A percentile compares a stretch with the other conserved stretches of the same genome.
phyloP scores from a whole-genome alignment of 2,888 invertebrate genomes.

The Phortica okadai region DNA sequence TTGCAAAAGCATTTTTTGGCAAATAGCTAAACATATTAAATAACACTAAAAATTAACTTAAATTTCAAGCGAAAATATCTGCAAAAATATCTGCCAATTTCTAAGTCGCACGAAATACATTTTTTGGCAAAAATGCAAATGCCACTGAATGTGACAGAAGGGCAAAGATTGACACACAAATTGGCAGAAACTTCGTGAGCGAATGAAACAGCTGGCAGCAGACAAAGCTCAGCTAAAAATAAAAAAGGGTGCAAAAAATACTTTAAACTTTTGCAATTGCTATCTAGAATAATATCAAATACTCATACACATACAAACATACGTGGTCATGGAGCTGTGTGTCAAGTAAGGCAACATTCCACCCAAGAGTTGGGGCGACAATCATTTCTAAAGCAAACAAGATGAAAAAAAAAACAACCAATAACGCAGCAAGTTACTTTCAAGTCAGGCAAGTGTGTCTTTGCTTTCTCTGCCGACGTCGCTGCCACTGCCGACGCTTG shows the following conservation, averaged over 20 bases:
- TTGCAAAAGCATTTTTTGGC: background rate
- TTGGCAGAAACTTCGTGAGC: background rate
- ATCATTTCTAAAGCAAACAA: no score
- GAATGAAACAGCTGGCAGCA: conserved; percentile 11
- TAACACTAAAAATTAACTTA: background rate
- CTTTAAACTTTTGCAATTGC: conserved; percentile 4
- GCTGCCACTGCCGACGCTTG: conserved; percentile 46
- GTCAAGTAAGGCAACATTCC: no score
- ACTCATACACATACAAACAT: no score
- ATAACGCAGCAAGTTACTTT: background rate
- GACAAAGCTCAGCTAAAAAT: background rate
- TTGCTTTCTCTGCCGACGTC: conserved; percentile 36
- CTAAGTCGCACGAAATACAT: conserved; percentile 12
- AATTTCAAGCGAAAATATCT: background rate
- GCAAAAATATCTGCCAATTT: background rate
- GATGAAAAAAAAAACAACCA: no score
- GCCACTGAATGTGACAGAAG: conserved; percentile 64
- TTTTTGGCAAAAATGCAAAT: conserved; percentile 62
- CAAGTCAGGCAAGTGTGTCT: conserved; percentile 12
- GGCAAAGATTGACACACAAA: background rate
- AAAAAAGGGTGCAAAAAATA: background rate
- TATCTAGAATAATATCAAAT: background rate
- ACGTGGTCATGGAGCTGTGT: no score
- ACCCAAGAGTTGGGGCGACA: no score
- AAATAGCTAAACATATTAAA: background rate